Percentiles rank a stretch among this genome's conserved stretches.
Conservation (phyloP, 2,797 vertebrate genomes). For the Helarctos malayanus region DNA sequence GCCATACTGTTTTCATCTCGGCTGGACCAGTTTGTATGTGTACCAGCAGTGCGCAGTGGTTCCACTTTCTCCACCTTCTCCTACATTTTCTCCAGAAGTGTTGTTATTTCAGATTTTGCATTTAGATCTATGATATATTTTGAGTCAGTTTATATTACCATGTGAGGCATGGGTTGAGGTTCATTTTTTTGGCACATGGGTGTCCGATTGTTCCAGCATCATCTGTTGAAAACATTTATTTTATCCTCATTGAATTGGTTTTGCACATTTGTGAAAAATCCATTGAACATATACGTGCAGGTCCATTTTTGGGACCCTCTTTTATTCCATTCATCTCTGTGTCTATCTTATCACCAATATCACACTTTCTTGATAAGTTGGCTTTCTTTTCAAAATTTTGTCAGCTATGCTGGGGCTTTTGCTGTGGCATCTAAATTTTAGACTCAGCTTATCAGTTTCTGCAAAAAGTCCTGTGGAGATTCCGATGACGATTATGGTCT, state of each 20-base stretch:
- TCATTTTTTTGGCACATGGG: not conserved
- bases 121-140: not conserved
- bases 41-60: not conserved
- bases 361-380: not conserved
- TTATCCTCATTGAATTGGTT: not conserved
- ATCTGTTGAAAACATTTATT: not conserved
- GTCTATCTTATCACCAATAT: not conserved
- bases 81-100: not conserved
- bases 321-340: not conserved
- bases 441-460: not conserved
- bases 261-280: not conserved
- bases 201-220: not conserved
- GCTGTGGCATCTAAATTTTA: not conserved
- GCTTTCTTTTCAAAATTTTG: not conserved
- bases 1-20: not conserved
- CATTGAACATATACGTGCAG: not conserved
- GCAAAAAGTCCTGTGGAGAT: not conserved
- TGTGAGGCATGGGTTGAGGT: not conserved
- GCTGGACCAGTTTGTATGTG: not conserved
- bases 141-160: not conserved
- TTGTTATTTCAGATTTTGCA: not conserved
- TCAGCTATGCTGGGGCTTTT: not conserved
- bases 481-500: not conserved
- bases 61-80: not conserved
- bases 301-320: not conserved